Evolutionary conservation across 2,113 vertebrate genomes (phyloP), one percentile per base, ranked within the genome.

Genomic region (Anarrhichthys ocellatus): DNA sequence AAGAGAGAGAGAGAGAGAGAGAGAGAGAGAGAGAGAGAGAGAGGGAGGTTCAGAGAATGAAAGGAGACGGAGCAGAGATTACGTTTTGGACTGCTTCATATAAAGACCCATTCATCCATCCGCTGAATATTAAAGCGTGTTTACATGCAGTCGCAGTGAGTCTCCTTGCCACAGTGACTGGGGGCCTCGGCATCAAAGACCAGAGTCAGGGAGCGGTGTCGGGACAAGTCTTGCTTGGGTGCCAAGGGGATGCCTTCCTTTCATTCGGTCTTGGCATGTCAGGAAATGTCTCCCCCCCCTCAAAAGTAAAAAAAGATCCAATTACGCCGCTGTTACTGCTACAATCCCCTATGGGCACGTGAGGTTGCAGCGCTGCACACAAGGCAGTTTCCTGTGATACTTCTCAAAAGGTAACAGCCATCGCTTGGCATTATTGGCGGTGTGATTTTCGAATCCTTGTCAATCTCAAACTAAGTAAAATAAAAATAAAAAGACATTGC

Each of bases 221-320:
- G 22, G 66, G 67, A 68, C 78, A 83, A 81, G 65, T 65, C 73
- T 5, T 48, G 77, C 48, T 65, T 52, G 1, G 2, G 50, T 77
- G 71, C 68, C 72, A 77, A 76, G 20, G 29, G 6, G 62, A 46
- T 65, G 40, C 68, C 9, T 81, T 74, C 77, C 69, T 84, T 80
- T 82, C 34, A 68, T 63, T 85, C 59, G 80, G 80, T 58, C 77
- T 63, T 27, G 1, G 36, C 80, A 81, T 32, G 65, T 87, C 80
- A 77, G 83, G 71, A 85, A 82, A 81, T 83, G 82, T 85, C 86
- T 24, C 66, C 20, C 22, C 9, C 1, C 18, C 18, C 50, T n/a
- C 24, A 4, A 13, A 14, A 69, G 71, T 34, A 59, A 52, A 86
- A 80, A 44, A 48, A 27, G 78, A 78, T 78, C 77, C n/a, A 27